Conservation (phyloP, 2,113 vertebrate species). For the Mustela lutreola region DNA sequence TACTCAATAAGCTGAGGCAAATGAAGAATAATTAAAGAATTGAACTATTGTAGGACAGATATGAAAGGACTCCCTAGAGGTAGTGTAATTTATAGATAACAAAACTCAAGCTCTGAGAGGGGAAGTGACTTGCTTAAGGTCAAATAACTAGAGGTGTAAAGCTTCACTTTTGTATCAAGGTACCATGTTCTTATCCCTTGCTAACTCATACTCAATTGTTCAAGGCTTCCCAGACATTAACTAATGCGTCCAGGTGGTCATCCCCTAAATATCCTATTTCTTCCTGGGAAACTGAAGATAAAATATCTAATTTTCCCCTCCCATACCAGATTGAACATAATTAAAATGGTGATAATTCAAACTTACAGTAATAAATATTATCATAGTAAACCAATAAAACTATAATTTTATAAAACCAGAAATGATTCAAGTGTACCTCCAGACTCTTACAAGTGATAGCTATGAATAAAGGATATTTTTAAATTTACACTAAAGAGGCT, state of each 20-base stretch:
- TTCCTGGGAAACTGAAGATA: conserved; percentile 1
- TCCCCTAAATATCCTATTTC: neutral
- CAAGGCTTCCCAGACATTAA: conserved; percentile 44
- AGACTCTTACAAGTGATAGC: neutral
- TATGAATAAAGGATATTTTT: conserved; percentile 22
- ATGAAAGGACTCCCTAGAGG: neutral
- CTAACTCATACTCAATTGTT: neutral
- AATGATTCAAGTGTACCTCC: neutral
- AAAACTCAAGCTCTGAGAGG: neutral
- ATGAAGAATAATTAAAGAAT: conserved; percentile 17
- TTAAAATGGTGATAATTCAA: conserved; percentile 7
- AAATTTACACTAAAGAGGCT: neutral
- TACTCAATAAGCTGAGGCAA: conserved; percentile 14
- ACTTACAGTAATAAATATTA: neutral
- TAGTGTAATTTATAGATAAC: conserved; percentile 25
- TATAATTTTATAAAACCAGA: conserved; percentile 20
- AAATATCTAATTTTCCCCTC: conserved; percentile 38
- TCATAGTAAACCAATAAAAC: neutral
- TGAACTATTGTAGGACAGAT: neutral
- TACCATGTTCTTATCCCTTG: neutral
- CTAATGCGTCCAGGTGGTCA: neutral
- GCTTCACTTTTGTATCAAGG: neutral
- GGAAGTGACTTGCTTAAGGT: conserved; percentile 56
- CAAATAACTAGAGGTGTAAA: conserved; percentile 39
- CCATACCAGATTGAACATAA: conserved; percentile 19